Base-by-base conservation (phyloP, 2,888 invertebrate species). In the Oligia strigilis region DNA sequence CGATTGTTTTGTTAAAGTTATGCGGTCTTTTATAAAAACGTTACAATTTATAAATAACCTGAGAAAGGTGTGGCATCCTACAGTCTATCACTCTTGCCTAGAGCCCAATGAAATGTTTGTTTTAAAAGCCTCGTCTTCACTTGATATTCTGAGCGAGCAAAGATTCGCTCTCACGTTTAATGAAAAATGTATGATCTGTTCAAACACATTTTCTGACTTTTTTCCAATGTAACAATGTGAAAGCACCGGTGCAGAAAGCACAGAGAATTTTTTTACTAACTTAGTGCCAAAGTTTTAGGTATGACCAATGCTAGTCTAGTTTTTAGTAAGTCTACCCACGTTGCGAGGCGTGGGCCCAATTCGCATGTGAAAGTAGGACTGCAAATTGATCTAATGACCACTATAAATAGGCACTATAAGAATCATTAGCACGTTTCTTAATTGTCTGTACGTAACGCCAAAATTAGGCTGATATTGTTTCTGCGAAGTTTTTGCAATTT, bases 361-460 rank as follows among this genome's bases (percentile, higher is more conserved):
- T 72, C n/a, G 29, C 36, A 69, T 43, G 80, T 80, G 83, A 89
- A 89, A 88, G 85, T 85, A 40, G 81, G 43, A 67, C 77, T 74
- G 71, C 55, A 69, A 89, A 88, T 83, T 81, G 69, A 66, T 71
- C 69, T 72, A 77, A 80, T 78, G 75, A 29, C 36, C 66, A 64
- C n/a, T 76, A 52, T 62, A 69, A 70, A 84, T 75, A 66, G 40
- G 64, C 73, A 71, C 55, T 75, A 40, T 23, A n/a, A 52, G 40
- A 78, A 46, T 66, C 69, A 77, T 83, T 81, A 75, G 17, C 55
- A 70, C n/a, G 58, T 75, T 86, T 81, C 52, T 60, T 72, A 40
- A 84, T 72, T 66, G 74, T 76, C 36, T 64, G n/a, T 65, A 67
- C 17, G 72, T 75, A 58, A 46, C 49, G 46, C 43, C 1, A 29